phyloP scores from a whole-genome alignment of 2,113 vertebrate genomes.

The Fregata magnificens region DNA sequence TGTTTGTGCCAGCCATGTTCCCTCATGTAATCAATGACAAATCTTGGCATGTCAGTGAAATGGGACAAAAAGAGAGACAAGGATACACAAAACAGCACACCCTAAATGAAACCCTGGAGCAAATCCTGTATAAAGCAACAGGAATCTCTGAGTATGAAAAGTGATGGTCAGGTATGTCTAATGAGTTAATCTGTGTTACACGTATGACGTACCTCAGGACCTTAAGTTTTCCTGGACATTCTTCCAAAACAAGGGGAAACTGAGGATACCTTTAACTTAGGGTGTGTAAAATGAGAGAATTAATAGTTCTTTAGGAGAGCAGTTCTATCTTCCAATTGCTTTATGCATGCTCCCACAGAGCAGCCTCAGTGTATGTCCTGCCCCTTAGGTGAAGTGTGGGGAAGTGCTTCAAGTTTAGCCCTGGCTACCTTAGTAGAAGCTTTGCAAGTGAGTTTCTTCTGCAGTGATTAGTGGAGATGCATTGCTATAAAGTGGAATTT shows the following conservation, averaged over 20 bases:
- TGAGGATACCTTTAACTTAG: not conserved
- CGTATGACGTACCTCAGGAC: accelerated
- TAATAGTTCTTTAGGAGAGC: not conserved
- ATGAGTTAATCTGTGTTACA: not conserved
- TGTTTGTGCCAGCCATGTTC: accelerated
- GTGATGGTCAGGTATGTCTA: not conserved
- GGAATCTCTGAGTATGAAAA: not conserved
- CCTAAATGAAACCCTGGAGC: not conserved
- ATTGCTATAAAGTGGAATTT: not conserved
- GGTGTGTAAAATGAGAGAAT: not conserved
- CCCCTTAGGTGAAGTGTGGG: not conserved
- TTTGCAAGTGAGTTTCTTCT: not conserved
- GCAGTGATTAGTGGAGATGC: not conserved
- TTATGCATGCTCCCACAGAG: not conserved
- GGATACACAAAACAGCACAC: not conserved
- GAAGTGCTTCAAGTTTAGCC: not conserved
- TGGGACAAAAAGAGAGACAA: not conserved
- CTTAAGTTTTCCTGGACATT: not conserved
- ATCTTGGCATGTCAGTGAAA: not conserved
- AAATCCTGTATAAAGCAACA: not conserved
- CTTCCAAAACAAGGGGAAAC: not conserved
- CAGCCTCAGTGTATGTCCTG: not conserved
- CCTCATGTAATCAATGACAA: not conserved
- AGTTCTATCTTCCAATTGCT: not conserved
- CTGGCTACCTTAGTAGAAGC: not conserved